These are phyloP conservation scores for Macaca mulatta DNA, from an alignment of 2,113 vertebrate species.

Conservation along the genomic window DNA sequence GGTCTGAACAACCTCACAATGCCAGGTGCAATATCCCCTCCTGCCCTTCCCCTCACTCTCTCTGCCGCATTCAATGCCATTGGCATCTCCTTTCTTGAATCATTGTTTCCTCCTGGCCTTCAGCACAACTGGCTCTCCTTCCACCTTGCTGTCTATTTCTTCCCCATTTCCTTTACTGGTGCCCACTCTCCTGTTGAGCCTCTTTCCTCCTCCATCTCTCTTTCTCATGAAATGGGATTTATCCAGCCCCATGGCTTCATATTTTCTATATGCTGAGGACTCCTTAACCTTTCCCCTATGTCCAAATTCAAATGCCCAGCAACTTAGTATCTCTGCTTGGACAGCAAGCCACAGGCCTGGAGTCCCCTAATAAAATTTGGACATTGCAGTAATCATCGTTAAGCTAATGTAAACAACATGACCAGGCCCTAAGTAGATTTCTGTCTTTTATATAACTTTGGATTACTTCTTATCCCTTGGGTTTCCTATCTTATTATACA, in stretches of 20 bases:
- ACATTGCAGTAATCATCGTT: neutral
- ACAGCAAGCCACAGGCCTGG: neutral
- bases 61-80: rapidly evolving
- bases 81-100: neutral
- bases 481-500: neutral
- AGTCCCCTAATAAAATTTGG: neutral
- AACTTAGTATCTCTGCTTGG: neutral
- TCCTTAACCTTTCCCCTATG: neutral
- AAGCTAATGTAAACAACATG: neutral
- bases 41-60: neutral
- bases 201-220: neutral
- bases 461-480: neutral
- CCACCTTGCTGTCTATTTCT: neutral
- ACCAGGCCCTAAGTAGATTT: neutral
- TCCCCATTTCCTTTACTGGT: neutral
- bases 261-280: neutral
- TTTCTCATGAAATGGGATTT: neutral
- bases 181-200: rapidly evolving
- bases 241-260: neutral
- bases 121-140: neutral
- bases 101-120: neutral
- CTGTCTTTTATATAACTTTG: neutral
- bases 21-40: rapidly evolving
- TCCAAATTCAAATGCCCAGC: neutral
- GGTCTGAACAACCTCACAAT: neutral